These are phyloP conservation scores for Peromyscus melanophrys DNA, from an alignment of 2,797 vertebrate genomes.

Conservation along the genomic window DNA sequence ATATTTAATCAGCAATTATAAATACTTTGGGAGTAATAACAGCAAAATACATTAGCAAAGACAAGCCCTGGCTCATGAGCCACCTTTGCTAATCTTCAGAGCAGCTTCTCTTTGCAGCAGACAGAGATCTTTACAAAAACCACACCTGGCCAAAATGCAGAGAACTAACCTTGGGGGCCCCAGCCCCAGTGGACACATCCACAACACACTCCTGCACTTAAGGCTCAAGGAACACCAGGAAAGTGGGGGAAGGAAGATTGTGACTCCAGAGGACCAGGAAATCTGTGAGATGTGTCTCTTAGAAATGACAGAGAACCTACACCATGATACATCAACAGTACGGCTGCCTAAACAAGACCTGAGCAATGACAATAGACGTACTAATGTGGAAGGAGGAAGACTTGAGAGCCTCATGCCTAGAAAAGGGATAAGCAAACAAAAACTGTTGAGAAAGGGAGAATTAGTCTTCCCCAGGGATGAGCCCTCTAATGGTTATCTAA, in stretches of 20 bases:
- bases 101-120: not conserved
- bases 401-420: not conserved
- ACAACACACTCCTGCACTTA: not conserved
- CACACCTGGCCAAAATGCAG: not conserved
- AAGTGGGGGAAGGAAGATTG: not conserved
- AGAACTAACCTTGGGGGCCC: not conserved
- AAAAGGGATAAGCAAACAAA: not conserved
- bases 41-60: not conserved
- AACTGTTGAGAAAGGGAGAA: not conserved
- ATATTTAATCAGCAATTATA: not conserved
- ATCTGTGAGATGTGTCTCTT: not conserved
- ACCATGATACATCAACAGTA: not conserved
- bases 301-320: not conserved
- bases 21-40: not conserved
- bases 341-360: not conserved
- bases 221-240: not conserved
- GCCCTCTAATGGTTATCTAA: not conserved
- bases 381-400: not conserved
- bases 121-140: not conserved
- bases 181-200: not conserved
- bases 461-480: not conserved
- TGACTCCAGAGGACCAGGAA: not conserved
- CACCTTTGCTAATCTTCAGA: not conserved
- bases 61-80: not conserved
- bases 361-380: not conserved